phyloP scores from a whole-genome alignment of 2,113 vertebrate species.

The Cyphomyrus plagiostoma region DNA sequence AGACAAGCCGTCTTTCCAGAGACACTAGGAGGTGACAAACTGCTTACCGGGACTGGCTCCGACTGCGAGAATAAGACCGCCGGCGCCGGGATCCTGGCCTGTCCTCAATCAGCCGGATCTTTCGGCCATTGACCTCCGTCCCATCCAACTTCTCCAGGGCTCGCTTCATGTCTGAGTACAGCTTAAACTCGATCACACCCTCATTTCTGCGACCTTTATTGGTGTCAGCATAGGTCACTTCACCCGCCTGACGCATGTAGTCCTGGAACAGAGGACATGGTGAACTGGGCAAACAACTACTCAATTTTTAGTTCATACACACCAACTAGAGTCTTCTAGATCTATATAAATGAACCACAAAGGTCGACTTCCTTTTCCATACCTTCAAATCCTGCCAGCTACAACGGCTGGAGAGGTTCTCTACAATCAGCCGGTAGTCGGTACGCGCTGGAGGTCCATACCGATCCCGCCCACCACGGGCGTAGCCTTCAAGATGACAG shows the following conservation, averaged over 20 bases:
- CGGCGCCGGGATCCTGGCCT: conserved; percentile 78
- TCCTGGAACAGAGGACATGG: conserved; percentile 58
- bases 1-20: not conserved
- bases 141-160: conserved; percentile 95
- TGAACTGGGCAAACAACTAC: not conserved
- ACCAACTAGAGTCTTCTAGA: not conserved
- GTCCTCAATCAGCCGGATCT: conserved; percentile 93
- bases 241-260: conserved; percentile 97
- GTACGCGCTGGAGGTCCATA: conserved; percentile 91
- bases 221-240: conserved; percentile 94
- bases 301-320: not conserved
- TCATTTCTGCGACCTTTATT: conserved; percentile 91
- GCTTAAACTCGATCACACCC: conserved; percentile 94
- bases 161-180: conserved; percentile 95
- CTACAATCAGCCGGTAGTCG: conserved; percentile 95
- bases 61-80: conserved; percentile 86
- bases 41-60: conserved; percentile 78
- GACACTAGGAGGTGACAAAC: no score
- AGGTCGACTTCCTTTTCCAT: conserved; percentile 16
- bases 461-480: conserved; percentile 87
- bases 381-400: conserved; percentile 99
- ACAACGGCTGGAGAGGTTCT: conserved; percentile 95
- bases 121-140: conserved; percentile 91
- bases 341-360: not conserved
- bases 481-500: conserved; percentile 83